phyloP scores from a whole-genome alignment of 53 echinoderm and acorn worm species.

The Pentamera pediparva region DNA sequence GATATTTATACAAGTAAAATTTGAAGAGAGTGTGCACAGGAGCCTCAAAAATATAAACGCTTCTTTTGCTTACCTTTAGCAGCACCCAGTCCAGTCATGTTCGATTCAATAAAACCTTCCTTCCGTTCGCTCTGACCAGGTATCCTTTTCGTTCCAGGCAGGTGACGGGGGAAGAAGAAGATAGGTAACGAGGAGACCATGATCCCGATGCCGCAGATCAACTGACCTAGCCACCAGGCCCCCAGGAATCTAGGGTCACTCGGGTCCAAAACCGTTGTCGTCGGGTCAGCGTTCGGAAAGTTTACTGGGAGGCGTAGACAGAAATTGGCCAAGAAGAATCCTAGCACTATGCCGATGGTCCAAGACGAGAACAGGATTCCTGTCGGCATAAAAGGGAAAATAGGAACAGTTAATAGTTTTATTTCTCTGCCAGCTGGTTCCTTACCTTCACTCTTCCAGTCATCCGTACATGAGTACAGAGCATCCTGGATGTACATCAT shows the following conservation, averaged over 20 bases:
- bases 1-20: no score
- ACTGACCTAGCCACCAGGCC: conserved; percentile 79
- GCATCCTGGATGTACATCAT: no score
- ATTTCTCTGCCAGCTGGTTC: no score
- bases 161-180: conserved; percentile 73
- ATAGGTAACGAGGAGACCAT: conserved; percentile 40
- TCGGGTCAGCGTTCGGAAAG: conserved; percentile 15
- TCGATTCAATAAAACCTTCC: no score
- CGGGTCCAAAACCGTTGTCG: conserved; percentile 4
- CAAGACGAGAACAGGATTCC: conserved; percentile 12
- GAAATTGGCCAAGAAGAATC: conserved; percentile 26
- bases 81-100: background rate
- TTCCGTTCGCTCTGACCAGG: no score
- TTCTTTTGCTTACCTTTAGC: conserved; percentile 32
- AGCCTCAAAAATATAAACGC: no score
- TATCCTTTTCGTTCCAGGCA: conserved; percentile 6
- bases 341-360: conserved; percentile 23
- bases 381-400: background rate
- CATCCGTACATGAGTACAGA: no score
- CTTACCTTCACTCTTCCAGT: no score
- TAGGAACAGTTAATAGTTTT: background rate
- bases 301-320: conserved; percentile 20
- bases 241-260: conserved; percentile 42
- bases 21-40: no score
- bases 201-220: conserved; percentile 50